Evolutionary conservation across 2,797 vertebrate species (phyloP), one percentile per base, ranked within the genome.

Genomic region (Sebastiscus tertius): DNA sequence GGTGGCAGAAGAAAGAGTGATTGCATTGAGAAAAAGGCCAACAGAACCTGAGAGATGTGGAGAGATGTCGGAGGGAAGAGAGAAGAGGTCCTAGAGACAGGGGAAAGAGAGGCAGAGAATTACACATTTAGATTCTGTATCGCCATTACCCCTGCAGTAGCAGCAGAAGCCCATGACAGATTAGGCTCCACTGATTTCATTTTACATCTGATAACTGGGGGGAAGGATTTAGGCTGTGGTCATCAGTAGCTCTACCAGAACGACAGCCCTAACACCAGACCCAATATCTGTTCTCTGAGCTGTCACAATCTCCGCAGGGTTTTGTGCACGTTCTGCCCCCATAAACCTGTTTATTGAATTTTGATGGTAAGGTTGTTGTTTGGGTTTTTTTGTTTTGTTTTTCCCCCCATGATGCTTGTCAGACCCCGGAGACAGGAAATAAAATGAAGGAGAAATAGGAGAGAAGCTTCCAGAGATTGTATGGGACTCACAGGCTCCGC

Each of bases 291-390:
- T 22, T 78, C 77, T 59, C 75, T 2, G 73, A 86, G 75, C 85
- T 83, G 87, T 84, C 79, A 82, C 34, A 64, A 52, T 26, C 60
- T 72, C 68, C 5, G 8, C 72, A 9, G 64, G 55, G 77, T 79
- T 84, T 74, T 82, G 62, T 75, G 78, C 78, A 84, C 31, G 79
- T 85, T 89, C 80, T 90, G 80, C 80, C 73, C 80, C 76, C 68
- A 72, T 88, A 85, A 91, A 87, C 75, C 58, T 1, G 8, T 71
- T 89, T 87, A 89, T 89, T 88, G 75, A 82, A 89, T 90, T 88
- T 60, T 20, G 3, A 83, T 87, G 61, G 49, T 77, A 74, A 75
- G 63, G 64, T 76, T 68, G 36, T 85, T 64, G 12, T 59, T 59
- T 54, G 8, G 31, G 36, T 60, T n/a, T 9, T 20, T 58, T 33